Evolutionary conservation across 2,888 invertebrate genomes (phyloP).

Genomic region (Acronicta aceris): DNA sequence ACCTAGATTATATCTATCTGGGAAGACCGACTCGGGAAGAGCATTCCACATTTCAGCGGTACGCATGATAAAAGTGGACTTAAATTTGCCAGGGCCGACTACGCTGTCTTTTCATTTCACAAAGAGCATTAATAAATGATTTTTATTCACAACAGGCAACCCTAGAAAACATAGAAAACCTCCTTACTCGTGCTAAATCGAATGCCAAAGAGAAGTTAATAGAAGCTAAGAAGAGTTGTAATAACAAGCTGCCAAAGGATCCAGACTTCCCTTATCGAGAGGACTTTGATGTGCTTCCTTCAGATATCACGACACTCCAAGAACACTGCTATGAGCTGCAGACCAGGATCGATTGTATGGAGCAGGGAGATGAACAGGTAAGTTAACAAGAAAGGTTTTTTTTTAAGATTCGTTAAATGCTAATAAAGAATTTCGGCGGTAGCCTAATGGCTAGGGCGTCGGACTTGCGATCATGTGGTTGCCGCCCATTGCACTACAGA

Average conservation of each 20-base stretch:
- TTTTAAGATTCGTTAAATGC: too few species aligned
- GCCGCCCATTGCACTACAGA: too few species aligned
- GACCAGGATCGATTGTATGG: slow-evolving; percentile 91
- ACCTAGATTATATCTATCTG: too few species aligned
- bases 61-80: too few species aligned
- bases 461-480: too few species aligned
- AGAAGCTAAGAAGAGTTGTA: slow-evolving; percentile 88
- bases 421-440: too few species aligned
- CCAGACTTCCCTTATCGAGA: slow-evolving; percentile 86
- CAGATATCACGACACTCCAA: slow-evolving; percentile 86
- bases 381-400: slow-evolving; percentile 1
- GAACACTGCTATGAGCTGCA: slow-evolving; percentile 87
- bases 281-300: slow-evolving; percentile 88
- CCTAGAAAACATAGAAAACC: slow-evolving; percentile 74
- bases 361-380: slow-evolving; percentile 89
- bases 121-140: too few species aligned
- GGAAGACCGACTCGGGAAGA: too few species aligned
- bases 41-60: too few species aligned
- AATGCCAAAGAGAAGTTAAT: slow-evolving; percentile 85
- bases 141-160: slow-evolving; percentile 63
- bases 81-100: too few species aligned
- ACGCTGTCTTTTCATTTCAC: too few species aligned
- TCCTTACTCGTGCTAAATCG: slow-evolving; percentile 67
- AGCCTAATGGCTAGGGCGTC: too few species aligned
- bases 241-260: slow-evolving; percentile 89